phyloP scores from a whole-genome alignment of 2,888 invertebrate species.

The Acrobasis suavella region DNA sequence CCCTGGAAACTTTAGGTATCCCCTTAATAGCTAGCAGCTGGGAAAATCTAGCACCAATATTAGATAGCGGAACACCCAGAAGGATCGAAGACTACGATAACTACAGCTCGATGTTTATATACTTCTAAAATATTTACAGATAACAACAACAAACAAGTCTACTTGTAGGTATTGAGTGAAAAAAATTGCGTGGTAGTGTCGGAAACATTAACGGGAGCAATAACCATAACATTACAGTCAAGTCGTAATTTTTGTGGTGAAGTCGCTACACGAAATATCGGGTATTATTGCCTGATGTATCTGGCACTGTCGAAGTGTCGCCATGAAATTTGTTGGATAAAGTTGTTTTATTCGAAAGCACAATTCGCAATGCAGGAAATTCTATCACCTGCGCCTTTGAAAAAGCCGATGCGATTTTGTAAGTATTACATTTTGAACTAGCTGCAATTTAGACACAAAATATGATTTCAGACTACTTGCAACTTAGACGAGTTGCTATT shows the following conservation, averaged over 20 bases:
- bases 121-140: not conserved
- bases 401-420: no score
- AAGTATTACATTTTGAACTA: no score
- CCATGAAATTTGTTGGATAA: not conserved
- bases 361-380: not conserved
- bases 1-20: no score
- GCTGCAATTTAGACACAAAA: no score
- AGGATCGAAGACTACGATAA: no score
- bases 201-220: slow-evolving; percentile 21
- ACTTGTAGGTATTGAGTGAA: not conserved
- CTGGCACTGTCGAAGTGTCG: not conserved
- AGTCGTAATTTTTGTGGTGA: slow-evolving; percentile 21
- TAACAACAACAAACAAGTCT: not conserved
- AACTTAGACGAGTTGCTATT: no score
- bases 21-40: no score
- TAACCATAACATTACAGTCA: slow-evolving; percentile 20
- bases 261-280: slow-evolving; percentile 8
- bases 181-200: slow-evolving; percentile 7
- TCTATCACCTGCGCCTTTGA: no score
- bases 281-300: not conserved
- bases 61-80: no score
- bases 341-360: not conserved
- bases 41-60: no score
- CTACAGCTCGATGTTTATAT: no score
- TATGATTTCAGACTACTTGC: no score